Evolutionary conservation across 2,888 invertebrate genomes (phyloP).

Genomic region (Cosmia pyralina): DNA sequence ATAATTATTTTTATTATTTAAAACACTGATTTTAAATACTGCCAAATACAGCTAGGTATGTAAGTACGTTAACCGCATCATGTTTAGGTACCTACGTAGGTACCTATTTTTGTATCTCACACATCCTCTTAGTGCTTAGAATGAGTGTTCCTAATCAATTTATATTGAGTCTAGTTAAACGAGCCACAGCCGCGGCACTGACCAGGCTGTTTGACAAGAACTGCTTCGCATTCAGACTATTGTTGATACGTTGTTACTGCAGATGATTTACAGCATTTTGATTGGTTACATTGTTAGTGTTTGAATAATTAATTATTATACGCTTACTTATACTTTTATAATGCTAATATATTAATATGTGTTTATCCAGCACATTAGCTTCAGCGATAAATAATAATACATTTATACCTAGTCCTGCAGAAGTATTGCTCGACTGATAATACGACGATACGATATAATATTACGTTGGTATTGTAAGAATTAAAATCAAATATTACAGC

Average conservation of each 20-base stretch:
- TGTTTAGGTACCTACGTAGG: too few species aligned
- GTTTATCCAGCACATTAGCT: neutral
- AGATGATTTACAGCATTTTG: constrained; percentile 36
- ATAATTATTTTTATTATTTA: neutral
- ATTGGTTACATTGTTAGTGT: constrained; percentile 37
- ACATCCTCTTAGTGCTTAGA: neutral
- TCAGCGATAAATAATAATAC: neutral
- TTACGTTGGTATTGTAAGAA: neutral
- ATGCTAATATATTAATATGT: constrained; percentile 21
- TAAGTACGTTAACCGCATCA: too few species aligned
- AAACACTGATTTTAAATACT: neutral
- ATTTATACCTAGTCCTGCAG: neutral
- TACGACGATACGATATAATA: neutral
- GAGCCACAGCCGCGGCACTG: neutral
- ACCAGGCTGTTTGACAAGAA: constrained; percentile 15
- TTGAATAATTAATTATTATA: constrained; percentile 25
- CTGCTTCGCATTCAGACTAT: constrained; percentile 17
- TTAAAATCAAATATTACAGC: neutral
- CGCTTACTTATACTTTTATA: constrained; percentile 11
- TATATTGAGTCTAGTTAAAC: neutral
- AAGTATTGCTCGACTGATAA: neutral
- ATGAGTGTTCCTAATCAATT: constrained; percentile 4
- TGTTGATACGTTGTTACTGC: constrained; percentile 24
- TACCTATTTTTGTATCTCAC: too few species aligned
- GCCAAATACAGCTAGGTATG: neutral